These are phyloP conservation scores for Cacoxenus indagator DNA, from an alignment of 2,888 invertebrate species.

Conservation along the genomic window DNA sequence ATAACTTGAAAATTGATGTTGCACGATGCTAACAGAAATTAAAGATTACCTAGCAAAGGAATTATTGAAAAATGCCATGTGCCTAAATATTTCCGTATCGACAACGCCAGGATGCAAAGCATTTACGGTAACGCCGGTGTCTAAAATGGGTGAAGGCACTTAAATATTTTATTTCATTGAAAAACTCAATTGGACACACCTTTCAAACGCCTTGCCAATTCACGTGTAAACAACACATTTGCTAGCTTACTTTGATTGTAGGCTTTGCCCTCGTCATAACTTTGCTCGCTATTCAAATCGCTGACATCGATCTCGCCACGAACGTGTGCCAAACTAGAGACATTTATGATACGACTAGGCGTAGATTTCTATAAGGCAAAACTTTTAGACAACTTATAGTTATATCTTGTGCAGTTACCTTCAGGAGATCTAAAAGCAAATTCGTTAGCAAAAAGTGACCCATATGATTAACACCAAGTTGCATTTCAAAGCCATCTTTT, in stretches of 20 bases:
- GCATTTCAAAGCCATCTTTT: constrained; percentile 77
- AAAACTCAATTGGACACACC: constrained; percentile 52
- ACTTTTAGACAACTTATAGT: neutral
- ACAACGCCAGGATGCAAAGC: constrained; percentile 88
- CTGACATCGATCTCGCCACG: constrained; percentile 72
- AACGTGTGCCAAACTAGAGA: constrained; percentile 74
- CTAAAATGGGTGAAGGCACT: constrained; percentile 65
- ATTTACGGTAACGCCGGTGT: constrained; percentile 80
- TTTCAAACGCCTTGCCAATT: constrained; percentile 76
- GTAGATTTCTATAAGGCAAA: constrained; percentile 67
- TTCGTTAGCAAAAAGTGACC: constrained; percentile 76
- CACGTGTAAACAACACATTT: constrained; percentile 80
- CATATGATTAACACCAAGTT: constrained; percentile 78
- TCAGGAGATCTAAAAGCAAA: constrained; percentile 74
- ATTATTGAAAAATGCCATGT: constrained; percentile 78
- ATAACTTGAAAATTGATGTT: too few relatives aligned
- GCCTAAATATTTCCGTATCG: constrained; percentile 81
- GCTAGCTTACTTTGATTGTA: constrained; percentile 85
- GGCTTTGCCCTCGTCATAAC: constrained; percentile 72
- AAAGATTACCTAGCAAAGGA: constrained; percentile 43
- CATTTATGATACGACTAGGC: constrained; percentile 75
- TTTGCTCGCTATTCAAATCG: constrained; percentile 80
- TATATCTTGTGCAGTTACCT: constrained; percentile 36
- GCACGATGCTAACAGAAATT: too few relatives aligned
- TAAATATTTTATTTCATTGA: neutral